Base-by-base conservation (phyloP, 2,797 vertebrate genomes). In the Acrocephalus scirpaceus region DNA sequence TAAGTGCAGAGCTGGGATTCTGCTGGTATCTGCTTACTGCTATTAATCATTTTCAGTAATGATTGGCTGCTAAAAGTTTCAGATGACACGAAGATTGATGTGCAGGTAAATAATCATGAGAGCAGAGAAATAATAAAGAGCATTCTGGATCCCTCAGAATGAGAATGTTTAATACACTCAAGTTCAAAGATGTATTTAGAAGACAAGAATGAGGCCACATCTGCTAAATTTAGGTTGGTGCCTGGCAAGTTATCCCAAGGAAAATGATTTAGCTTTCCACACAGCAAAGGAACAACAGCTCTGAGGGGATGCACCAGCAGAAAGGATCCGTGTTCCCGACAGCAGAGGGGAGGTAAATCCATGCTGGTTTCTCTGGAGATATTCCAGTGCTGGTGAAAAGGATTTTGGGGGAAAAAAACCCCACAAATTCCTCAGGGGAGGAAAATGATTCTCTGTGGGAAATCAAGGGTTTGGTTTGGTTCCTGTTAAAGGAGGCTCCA, bases 21-120 rank as follows among this genome's bases (percentile, higher is more conserved):
- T 82, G 81, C 67, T 87, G 78, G 29, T 93, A 54, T 88, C 93
- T 92, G 60, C 93, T 95, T 90, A 32, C 90, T 69, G 88, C 95
- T 90, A 90, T 95, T 95, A 94, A 96, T 94, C 86, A 92, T 56
- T 78, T 84, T 81, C 80, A 48, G 51, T 64, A 90, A 86, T 95
- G 95, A 96, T 89, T 91, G 66, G 88, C 92, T 90, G 72, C 51
- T 90, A 60, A 90, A 94, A 92, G 48, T 88, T 93, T 90, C 74
- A 60, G 66, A 86, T 87, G 93, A 88, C 93, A 90, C 45, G 0
- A 90, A 97, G 95, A 97, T 88, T 92, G 92, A 96, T 95, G 71
- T 12, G 56, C 75, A 84, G 61, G 88, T 86, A 96, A 97, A 97
- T 92, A 95, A 95, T 69, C 75, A 29, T 25, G 76, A 92, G 54